phyloP scores from a whole-genome alignment of 2,888 invertebrate genomes.

The Vanessa cardui region DNA sequence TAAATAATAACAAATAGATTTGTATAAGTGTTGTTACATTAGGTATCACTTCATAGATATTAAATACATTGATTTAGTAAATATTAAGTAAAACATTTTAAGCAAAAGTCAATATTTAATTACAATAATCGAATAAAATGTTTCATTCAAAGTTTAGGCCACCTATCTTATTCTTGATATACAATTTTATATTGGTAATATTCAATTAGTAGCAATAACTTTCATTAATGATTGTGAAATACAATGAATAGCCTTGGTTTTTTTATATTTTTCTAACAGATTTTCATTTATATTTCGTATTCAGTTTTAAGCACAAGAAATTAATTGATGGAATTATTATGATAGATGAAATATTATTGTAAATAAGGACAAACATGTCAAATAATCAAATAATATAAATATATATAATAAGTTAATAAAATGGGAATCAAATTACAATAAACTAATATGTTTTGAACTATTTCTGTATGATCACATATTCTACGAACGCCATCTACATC shows the following conservation, averaged over 20 bases:
- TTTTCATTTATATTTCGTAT: too few species aligned
- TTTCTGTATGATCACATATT: neutral
- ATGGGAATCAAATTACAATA: constrained; percentile 3
- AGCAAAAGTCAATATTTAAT: constrained; percentile 9
- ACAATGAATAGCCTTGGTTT: too few species aligned
- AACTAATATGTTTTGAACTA: neutral
- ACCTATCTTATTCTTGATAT: neutral
- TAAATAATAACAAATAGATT: constrained; percentile 42
- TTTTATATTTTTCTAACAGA: too few species aligned
- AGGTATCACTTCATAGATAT: constrained; percentile 8
- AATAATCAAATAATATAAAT: neutral
- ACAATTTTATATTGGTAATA: neutral
- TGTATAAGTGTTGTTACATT: constrained; percentile 26
- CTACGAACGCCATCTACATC: neutral
- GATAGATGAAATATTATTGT: too few species aligned
- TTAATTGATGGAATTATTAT: neutral
- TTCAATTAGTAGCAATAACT: neutral
- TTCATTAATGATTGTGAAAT: too few species aligned
- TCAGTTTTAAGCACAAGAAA: neutral
- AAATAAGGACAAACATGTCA: neutral
- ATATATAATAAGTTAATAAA: neutral
- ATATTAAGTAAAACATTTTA: neutral
- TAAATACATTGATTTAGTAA: constrained; percentile 4
- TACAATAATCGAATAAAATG: neutral
- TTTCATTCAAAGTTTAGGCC: constrained; percentile 11